Conservation (phyloP, 2,113 vertebrate genomes). For the Tragelaphus scriptus region DNA sequence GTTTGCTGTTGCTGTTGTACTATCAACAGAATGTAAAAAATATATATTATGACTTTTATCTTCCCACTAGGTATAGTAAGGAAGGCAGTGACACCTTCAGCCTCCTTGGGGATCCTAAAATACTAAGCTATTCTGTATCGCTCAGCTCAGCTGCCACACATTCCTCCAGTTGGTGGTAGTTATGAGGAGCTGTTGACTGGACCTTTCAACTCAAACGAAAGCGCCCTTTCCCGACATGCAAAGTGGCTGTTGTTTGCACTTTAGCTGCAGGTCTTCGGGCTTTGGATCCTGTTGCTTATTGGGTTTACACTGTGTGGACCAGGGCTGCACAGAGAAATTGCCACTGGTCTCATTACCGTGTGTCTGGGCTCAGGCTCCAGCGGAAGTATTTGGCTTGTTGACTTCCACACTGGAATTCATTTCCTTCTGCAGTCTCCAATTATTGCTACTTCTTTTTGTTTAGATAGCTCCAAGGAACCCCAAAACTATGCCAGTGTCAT, state of each 20-base stretch:
- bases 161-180: background rate
- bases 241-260: conserved; percentile 39
- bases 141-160: background rate
- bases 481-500: background rate
- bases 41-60: background rate
- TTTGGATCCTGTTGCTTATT: conserved; percentile 65
- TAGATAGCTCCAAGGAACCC: conserved; percentile 24
- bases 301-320: conserved; percentile 69
- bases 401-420: conserved; percentile 62
- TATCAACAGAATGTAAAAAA: background rate
- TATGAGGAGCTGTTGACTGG: background rate
- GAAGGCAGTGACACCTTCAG: background rate
- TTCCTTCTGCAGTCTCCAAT: conserved; percentile 48
- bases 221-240: conserved; percentile 32
- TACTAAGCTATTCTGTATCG: fast-evolving
- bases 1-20: background rate
- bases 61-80: background rate
- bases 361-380: conserved; percentile 25
- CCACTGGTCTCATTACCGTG: conserved; percentile 46
- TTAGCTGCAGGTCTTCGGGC: conserved; percentile 49
- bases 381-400: conserved; percentile 68
- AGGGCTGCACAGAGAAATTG: conserved; percentile 51
- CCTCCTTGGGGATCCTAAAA: background rate
- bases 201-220: conserved; percentile 48
- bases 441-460: background rate